Evolutionary conservation across 2,797 vertebrate genomes (phyloP).

Genomic region (Darevskia mixta): DNA sequence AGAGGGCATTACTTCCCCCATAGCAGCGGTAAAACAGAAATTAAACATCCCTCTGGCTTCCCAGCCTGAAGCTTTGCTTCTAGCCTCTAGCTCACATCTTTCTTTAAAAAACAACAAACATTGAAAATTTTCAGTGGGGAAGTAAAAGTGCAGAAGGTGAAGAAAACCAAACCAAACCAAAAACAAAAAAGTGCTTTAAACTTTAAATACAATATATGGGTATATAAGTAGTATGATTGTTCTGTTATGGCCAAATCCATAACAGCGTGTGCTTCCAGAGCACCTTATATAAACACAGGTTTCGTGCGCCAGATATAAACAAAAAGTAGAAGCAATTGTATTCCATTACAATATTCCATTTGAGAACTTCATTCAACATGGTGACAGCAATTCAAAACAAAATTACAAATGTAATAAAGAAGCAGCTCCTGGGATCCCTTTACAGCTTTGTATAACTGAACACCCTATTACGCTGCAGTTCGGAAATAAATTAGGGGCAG

Average conservation of each 20-base stretch:
- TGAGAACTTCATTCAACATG: constrained; percentile 15
- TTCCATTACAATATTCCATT: constrained; percentile 8
- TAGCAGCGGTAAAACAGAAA: too few relatives aligned
- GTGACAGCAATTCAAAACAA: constrained; percentile 48
- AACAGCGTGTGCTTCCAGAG: background rate
- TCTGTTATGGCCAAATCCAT: background rate
- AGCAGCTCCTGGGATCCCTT: constrained; percentile 3
- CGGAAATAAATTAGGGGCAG: constrained; percentile 7
- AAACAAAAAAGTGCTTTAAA: background rate
- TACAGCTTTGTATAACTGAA: background rate
- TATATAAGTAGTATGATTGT: too few relatives aligned
- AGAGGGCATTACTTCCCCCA: too few relatives aligned
- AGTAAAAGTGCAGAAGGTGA: too few relatives aligned
- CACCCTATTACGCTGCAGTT: background rate
- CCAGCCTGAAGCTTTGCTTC: too few relatives aligned
- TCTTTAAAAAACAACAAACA: too few relatives aligned
- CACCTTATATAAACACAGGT: too few relatives aligned
- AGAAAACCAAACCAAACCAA: background rate
- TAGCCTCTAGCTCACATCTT: too few relatives aligned
- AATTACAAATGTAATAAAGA: constrained; percentile 44
- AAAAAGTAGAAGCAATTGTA: constrained; percentile 30
- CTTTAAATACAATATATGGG: too few relatives aligned
- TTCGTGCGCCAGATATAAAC: background rate
- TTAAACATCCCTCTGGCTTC: too few relatives aligned
- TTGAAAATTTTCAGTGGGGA: too few relatives aligned